phyloP scores from a whole-genome alignment of 2,888 invertebrate species.

The Cephus spinipes region DNA sequence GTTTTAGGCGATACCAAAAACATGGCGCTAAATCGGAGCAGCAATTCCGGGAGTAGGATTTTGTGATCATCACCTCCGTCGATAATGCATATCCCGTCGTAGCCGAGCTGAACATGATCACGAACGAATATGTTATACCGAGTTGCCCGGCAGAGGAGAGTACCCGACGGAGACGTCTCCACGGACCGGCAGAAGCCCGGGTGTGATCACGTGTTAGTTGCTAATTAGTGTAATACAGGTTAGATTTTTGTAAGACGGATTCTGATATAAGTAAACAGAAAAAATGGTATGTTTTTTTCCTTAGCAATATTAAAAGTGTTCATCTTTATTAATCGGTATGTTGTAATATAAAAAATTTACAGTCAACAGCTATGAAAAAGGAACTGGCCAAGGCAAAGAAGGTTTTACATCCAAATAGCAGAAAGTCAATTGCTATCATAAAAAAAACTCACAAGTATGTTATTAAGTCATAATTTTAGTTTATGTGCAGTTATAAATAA shows the following conservation, averaged over 20 bases:
- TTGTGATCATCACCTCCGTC: too few relatives aligned
- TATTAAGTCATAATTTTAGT: slow-evolving; percentile 15
- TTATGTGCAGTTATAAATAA: slow-evolving; percentile 13
- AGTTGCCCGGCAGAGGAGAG: too few relatives aligned
- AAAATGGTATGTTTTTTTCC: neutral
- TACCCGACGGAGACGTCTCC: too few relatives aligned
- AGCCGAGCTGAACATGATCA: too few relatives aligned
- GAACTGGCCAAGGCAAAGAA: slow-evolving; percentile 52
- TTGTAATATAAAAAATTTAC: slow-evolving; percentile 2
- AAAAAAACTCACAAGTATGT: slow-evolving; percentile 77
- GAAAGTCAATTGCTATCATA: slow-evolving; percentile 80
- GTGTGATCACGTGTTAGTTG: neutral
- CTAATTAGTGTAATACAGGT: neutral
- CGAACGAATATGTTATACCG: too few relatives aligned
- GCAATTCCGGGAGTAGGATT: too few relatives aligned
- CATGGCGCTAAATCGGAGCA: too few relatives aligned
- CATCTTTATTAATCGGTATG: neutral
- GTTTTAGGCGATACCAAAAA: too few relatives aligned
- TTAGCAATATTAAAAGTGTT: neutral
- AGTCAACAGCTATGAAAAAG: slow-evolving; percentile 44
- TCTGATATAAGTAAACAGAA: neutral
- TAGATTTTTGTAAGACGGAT: neutral
- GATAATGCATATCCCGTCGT: too few relatives aligned
- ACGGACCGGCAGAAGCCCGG: too few relatives aligned
- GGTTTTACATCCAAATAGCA: slow-evolving; percentile 81